These are phyloP conservation scores for Drosophila triauraria DNA, from an alignment of 1,140 invertebrate genomes.

Conservation along the genomic window DNA sequence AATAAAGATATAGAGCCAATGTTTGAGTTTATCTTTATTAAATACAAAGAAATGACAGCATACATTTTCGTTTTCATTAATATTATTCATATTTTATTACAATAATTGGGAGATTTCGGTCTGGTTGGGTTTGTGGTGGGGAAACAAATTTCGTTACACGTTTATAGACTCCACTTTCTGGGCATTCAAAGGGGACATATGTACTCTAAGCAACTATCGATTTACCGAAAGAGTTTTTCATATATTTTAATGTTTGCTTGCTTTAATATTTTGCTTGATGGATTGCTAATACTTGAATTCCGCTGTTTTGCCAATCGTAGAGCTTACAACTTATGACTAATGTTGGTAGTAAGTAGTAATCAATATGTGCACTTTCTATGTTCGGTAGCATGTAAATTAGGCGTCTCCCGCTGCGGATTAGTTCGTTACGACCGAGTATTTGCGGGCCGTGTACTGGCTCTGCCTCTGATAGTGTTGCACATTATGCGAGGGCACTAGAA, in stretches of 20 bases:
- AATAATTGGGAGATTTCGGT: slow-evolving; percentile 46
- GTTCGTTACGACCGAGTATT: slow-evolving; percentile 83
- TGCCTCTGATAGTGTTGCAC: slow-evolving; percentile 85
- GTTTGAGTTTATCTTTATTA: slow-evolving; percentile 53
- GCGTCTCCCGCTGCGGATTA: slow-evolving; percentile 50
- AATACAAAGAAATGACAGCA: slow-evolving; percentile 61
- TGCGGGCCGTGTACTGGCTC: slow-evolving; percentile 81
- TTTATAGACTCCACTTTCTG: slow-evolving; percentile 80
- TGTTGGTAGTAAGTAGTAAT: slow-evolving; percentile 54
- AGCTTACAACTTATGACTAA: slow-evolving; percentile 80
- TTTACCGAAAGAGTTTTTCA: slow-evolving; percentile 22
- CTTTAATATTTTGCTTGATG: slow-evolving; percentile 26
- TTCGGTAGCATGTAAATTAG: slow-evolving; percentile 39
- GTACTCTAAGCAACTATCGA: slow-evolving; percentile 30
- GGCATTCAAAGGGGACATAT: slow-evolving; percentile 45
- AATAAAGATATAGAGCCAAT: slow-evolving; percentile 41
- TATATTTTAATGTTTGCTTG: slow-evolving; percentile 4
- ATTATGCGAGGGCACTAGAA: slow-evolving; percentile 82
- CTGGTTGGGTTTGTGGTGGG: neutral
- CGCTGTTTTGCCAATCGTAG: slow-evolving; percentile 55
- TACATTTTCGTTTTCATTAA: slow-evolving; percentile 55
- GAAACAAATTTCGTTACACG: slow-evolving; percentile 66
- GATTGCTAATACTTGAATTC: slow-evolving; percentile 73
- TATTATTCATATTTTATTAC: slow-evolving; percentile 70
- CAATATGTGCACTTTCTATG: slow-evolving; percentile 53